Evolutionary conservation across 2,888 invertebrate genomes (phyloP).

Genomic region (Drosophila anomelani): DNA sequence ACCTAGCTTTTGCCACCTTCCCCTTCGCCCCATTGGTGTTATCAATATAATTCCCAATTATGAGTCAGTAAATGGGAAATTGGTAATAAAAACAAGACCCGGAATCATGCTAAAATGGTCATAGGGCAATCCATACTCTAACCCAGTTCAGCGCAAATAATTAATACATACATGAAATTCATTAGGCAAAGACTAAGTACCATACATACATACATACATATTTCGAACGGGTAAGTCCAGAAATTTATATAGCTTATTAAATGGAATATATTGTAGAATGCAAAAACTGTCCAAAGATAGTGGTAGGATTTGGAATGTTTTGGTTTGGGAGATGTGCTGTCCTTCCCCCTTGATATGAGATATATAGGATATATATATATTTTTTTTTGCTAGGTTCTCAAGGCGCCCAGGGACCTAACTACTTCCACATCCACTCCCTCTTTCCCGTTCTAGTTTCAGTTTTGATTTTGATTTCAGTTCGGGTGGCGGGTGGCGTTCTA

Average conservation of each 20-base stretch:
- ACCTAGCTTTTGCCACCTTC: neutral
- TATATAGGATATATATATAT: constrained; percentile 10
- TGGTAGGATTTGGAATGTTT: neutral
- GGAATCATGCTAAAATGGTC: constrained; percentile 1
- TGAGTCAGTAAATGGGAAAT: constrained; percentile 31
- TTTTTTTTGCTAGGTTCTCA: constrained; percentile 18
- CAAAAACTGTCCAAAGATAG: no score
- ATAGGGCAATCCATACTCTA: constrained; percentile 6
- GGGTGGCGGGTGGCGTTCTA: constrained; percentile 7
- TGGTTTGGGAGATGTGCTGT: neutral
- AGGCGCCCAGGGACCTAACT: no score
- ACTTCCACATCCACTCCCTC: neutral
- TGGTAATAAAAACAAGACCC: constrained; percentile 8
- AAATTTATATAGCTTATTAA: no score
- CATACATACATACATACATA: neutral
- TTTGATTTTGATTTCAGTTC: constrained; percentile 24
- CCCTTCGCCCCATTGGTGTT: neutral
- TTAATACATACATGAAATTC: neutral
- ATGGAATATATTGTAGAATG: no score
- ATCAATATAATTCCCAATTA: constrained; percentile 41
- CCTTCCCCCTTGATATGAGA: neutral
- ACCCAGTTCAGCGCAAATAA: constrained; percentile 15
- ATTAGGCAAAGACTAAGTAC: neutral
- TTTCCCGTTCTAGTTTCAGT: constrained; percentile 12
- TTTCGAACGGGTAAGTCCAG: neutral